These are phyloP conservation scores for Porites rus DNA, from an alignment of 92 coral and sea anemone genomes.

Conservation along the genomic window DNA sequence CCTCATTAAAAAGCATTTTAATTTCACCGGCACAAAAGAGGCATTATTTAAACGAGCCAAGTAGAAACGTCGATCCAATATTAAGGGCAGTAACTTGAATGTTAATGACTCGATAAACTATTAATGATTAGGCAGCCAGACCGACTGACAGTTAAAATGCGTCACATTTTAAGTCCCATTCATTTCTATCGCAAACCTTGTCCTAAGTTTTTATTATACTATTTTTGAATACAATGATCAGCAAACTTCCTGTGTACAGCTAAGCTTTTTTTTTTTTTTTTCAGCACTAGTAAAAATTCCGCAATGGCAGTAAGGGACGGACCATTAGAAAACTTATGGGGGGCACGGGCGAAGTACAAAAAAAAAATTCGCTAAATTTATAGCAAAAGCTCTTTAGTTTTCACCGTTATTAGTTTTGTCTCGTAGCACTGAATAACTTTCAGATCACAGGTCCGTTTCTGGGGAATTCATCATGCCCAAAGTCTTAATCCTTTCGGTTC, in stretches of 20 bases:
- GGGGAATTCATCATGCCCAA: constrained; percentile 9
- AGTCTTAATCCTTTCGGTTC: constrained; percentile 10
- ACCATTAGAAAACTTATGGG: background rate
- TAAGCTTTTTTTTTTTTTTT: constrained; percentile 7
- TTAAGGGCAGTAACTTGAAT: background rate
- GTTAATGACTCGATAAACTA: background rate
- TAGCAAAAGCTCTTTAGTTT: constrained; percentile 9
- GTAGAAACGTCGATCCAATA: background rate
- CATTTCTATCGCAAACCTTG: constrained; percentile 1
- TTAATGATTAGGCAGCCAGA: background rate
- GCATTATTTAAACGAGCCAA: constrained; percentile 13
- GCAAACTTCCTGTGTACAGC: background rate
- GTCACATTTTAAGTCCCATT: constrained; percentile 20
- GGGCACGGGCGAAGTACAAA: background rate
- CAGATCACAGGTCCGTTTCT: constrained; percentile 24
- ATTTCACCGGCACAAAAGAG: background rate
- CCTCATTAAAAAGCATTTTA: too few relatives aligned
- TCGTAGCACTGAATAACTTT: constrained; percentile 22
- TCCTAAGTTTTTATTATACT: constrained; percentile 1
- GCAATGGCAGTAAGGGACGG: constrained; percentile 4
- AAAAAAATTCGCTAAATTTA: background rate
- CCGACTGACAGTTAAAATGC: constrained; percentile 21
- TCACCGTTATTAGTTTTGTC: constrained; percentile 14
- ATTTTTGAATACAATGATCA: constrained; percentile 11
- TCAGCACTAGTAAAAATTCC: constrained; percentile 14